phyloP scores from a whole-genome alignment of 2,888 invertebrate genomes.

The Copidosoma aretas region DNA sequence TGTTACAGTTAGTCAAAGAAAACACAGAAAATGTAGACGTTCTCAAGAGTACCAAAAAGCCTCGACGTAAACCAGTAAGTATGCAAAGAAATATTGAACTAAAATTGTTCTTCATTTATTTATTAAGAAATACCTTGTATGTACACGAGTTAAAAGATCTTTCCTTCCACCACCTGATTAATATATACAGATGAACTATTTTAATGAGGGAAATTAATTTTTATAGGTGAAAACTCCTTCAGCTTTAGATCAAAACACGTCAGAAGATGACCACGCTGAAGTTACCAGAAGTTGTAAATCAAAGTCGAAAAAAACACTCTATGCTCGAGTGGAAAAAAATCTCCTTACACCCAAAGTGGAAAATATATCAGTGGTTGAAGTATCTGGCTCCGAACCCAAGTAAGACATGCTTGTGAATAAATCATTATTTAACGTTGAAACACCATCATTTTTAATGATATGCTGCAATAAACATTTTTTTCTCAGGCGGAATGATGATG shows the following conservation, averaged over 20 bases:
- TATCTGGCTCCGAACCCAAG: slow-evolving; percentile 55
- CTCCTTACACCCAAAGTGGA: slow-evolving; percentile 28
- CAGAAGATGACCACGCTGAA: slow-evolving; percentile 44
- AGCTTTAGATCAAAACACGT: slow-evolving; percentile 40
- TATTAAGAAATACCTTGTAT: background rate
- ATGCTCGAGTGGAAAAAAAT: slow-evolving; percentile 25
- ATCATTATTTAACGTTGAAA: background rate
- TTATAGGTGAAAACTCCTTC: slow-evolving; percentile 11
- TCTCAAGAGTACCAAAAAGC: slow-evolving; percentile 28
- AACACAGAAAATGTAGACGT: slow-evolving; percentile 31
- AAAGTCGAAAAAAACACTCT: no score
- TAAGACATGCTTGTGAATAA: slow-evolving; percentile 18
- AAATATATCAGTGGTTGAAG: slow-evolving; percentile 48
- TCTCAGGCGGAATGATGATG: no score
- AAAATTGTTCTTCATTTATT: slow-evolving; percentile 5
- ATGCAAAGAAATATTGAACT: background rate
- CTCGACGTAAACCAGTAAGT: slow-evolving; percentile 23
- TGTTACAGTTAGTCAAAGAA: slow-evolving; percentile 46
- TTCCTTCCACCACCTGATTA: no score
- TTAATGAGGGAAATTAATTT: background rate
- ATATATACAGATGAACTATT: no score
- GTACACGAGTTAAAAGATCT: no score
- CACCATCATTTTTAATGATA: slow-evolving; percentile 10
- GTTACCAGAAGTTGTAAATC: background rate
- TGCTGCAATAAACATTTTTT: slow-evolving; percentile 14